Evolutionary conservation across 2,113 vertebrate species (phyloP).

Genomic region (Salvelinus fontinalis): DNA sequence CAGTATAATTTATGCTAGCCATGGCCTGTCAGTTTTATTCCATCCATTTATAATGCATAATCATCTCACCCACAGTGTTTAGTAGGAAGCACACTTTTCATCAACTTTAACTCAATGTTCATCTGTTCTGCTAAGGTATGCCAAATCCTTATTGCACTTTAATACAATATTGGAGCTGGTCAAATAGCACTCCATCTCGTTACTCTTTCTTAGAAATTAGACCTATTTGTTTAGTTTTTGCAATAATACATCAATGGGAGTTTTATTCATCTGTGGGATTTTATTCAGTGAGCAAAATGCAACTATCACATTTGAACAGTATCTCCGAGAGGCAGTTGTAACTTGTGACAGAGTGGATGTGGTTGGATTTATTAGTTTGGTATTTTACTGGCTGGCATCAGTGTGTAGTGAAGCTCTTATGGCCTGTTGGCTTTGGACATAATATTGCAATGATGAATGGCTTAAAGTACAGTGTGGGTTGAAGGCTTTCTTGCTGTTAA

Average conservation of each 20-base stretch:
- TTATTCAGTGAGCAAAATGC: conserved; percentile 30
- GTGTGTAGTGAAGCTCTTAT: conserved; percentile 49
- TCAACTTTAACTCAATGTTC: neutral
- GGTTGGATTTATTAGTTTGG: conserved; percentile 36
- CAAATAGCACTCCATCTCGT: conserved; percentile 1
- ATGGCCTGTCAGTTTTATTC: conserved; percentile 1
- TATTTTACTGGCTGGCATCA: conserved; percentile 49
- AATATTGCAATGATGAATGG: conserved; percentile 59
- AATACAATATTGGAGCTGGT: conserved; percentile 22
- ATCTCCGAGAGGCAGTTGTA: conserved; percentile 28
- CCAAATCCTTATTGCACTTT: conserved; percentile 22
- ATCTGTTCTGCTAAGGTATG: conserved; percentile 10
- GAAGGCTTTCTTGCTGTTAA: conserved; percentile 47
- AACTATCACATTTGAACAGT: conserved; percentile 48
- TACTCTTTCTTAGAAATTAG: conserved; percentile 24
- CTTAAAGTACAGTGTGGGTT: conserved; percentile 45
- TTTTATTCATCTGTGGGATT: conserved; percentile 31
- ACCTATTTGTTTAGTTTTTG: conserved; percentile 39
- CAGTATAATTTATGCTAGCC: neutral
- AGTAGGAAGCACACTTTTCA: neutral
- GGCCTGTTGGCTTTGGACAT: conserved; percentile 43
- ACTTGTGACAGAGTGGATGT: conserved; percentile 52
- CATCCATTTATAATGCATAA: neutral
- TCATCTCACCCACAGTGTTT: too few relatives aligned
- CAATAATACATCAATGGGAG: conserved; percentile 31